Base-by-base conservation (phyloP, 2,888 invertebrate species). In the Plebejus anna region DNA sequence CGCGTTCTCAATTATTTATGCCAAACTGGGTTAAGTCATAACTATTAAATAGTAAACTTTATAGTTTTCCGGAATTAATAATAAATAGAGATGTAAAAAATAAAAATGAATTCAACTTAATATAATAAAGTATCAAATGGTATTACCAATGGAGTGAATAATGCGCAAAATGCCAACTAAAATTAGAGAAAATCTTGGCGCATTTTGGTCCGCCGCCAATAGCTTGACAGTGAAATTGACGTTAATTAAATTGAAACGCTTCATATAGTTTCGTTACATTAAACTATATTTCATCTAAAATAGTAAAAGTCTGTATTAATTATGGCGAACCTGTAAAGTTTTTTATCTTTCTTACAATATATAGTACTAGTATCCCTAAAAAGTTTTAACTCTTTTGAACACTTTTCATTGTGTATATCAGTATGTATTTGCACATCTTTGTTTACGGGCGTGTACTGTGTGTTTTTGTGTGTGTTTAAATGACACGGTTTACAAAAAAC, bases 161-260 rank as follows among this genome's bases (percentile, higher is more conserved):
- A 36, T 66, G 36, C 66, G 32, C 66, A 66, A 36, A 66, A 66
- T 66, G 66, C 66, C 66, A 66, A 66, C 66, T 13, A 66, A 66
- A 66, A 66, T 66, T 66, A 32, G 11, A 66, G 66, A 66, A 66
- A 66, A 66, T 66, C 66, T 66, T 36, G 32, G 66, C 13, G 66
- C 66, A 66, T 66, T 61, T 66, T 66, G 66, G 66, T 66, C 32
- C 66, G 66, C 66, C 32, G 66, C 66, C 66, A 66, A 66, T 66
- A 66, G 66, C 11, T 66, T 1, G 32, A 36, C 66, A 13, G 66
- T 66, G 66, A 66, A 66, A 66, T 66, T 36, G 66, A 66, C 66
- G 66, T 66, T 66, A 66, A 66, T 66, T 66, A 16, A 66, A 66
- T 66, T 66, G 66, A 36, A 66, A 36, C 32, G 66, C 16, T 66